phyloP scores from a whole-genome alignment of 2,888 invertebrate species.

The Coecobrya sp. region DNA sequence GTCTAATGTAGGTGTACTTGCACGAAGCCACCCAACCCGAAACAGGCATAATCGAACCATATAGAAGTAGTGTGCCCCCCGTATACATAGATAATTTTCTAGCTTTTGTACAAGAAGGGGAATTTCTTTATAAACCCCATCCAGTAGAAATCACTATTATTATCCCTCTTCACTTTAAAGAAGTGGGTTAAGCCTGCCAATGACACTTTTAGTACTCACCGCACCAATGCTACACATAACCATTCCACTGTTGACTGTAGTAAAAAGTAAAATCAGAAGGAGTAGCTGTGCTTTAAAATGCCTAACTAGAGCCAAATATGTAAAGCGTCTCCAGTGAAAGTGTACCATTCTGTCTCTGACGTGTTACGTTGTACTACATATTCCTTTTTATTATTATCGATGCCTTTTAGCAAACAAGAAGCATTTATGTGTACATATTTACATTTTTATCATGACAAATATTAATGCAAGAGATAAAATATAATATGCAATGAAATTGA shows the following conservation, averaged over 20 bases:
- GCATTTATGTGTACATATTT: not conserved
- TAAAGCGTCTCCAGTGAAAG: not conserved
- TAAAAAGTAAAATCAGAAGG: not conserved
- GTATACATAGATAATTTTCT: too few relatives aligned
- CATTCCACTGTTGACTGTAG: not conserved
- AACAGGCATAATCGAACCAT: not conserved
- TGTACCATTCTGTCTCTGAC: conserved; percentile 1
- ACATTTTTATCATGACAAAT: conserved; percentile 22
- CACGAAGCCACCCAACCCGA: not conserved
- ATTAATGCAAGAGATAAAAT: not conserved
- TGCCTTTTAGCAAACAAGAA: conserved; percentile 5
- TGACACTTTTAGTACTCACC: conserved; percentile 32
- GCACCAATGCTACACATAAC: not conserved
- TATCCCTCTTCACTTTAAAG: conserved; percentile 45
- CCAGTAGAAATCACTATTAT: not conserved
- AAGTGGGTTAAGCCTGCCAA: conserved; percentile 61
- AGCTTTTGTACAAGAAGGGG: not conserved
- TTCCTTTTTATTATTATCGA: conserved; percentile 21
- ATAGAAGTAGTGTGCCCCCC: not conserved
- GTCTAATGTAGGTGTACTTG: not conserved
- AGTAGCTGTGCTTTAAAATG: not conserved
- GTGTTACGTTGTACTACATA: conserved; percentile 30
- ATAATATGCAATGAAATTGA: not conserved
- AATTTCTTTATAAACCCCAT: not conserved
- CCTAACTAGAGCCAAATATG: not conserved